Base-by-base conservation (phyloP, 2,797 vertebrate species). In the Okamejei kenojei region DNA sequence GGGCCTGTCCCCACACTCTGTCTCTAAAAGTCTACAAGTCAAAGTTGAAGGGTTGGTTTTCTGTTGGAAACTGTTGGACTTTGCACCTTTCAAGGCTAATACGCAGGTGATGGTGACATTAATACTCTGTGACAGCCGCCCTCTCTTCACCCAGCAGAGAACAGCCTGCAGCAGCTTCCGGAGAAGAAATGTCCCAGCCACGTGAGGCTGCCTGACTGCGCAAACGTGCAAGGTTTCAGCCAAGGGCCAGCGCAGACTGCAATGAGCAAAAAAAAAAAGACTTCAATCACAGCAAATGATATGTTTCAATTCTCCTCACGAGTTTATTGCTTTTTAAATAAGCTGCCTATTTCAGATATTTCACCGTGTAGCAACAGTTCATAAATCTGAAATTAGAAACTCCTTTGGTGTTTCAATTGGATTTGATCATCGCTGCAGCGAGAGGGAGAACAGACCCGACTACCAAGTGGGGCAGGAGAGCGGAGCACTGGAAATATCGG, bases 271-370 rank as follows among this genome's bases (percentile, higher is more conserved):
- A 88, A 35, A 35, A 68, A 88, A 35, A 35, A 65, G 21, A n/a
- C 8, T 10, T 4, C 0, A 9, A 88, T 35, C 84, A 35, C n/a
- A 68, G 29, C 2, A 35, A 58, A 15, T 61, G 54, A 35, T 88
- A 35, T 4, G 6, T 88, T 88, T 88, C 61, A 17, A 7, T 15
- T 86, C 58, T 86, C 82, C 29, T 84, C n/a, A n/a, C 32, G 15
- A 7, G 13, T 32, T 35, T 65, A 88, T 32, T 65, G 65, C 84
- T 88, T 88, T 65, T 65, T 88, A 88, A 88, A 88, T 88, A 88
- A 88, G 61, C 17, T 88, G 84, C 84, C 61, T 68, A 17, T 35
- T 88, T 35, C 84, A 65, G n/a, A 68, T 32, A 65, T 19, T 68
- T 88, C 63, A 68, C 77, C 17, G 32, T 17, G 17, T 32, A 35